Evolutionary conservation across 2,888 invertebrate species (phyloP).

Genomic region (Thecophora atra): DNA sequence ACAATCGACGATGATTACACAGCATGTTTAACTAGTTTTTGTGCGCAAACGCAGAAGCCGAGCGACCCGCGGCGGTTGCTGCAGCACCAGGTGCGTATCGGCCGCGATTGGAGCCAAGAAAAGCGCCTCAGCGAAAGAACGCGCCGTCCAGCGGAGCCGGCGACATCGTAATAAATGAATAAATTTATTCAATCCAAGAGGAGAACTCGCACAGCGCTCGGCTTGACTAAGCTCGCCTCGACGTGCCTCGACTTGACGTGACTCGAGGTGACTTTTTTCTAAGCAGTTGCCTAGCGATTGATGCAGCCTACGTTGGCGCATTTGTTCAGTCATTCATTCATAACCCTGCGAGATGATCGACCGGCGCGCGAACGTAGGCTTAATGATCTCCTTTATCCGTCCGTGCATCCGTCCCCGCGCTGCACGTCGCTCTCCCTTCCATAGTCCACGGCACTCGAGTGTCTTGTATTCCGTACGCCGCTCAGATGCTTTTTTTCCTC

Average conservation of each 20-base stretch:
- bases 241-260: not conserved
- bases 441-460: not conserved
- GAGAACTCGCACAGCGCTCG: slow-evolving; percentile 20
- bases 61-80: slow-evolving; percentile 5
- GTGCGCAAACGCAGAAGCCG: slow-evolving; percentile 38
- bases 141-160: not conserved
- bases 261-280: not conserved
- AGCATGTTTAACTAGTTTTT: slow-evolving; percentile 48
- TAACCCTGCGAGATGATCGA: slow-evolving; percentile 30
- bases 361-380: slow-evolving; percentile 31
- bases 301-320: slow-evolving; percentile 29
- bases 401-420: not conserved
- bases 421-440: no score
- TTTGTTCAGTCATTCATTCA: slow-evolving; percentile 33
- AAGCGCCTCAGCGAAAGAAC: not conserved
- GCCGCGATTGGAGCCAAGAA: slow-evolving; percentile 24
- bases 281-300: not conserved
- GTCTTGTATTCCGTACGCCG: not conserved
- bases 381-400: slow-evolving; percentile 25
- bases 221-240: not conserved
- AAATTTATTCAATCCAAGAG: slow-evolving; percentile 35
- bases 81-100: slow-evolving; percentile 45
- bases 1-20: slow-evolving; percentile 39
- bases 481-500: not conserved
- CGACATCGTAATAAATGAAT: slow-evolving; percentile 23